These are phyloP conservation scores for Sitta carolinensis DNA, from an alignment of 2,797 vertebrate species.

Conservation along the genomic window DNA sequence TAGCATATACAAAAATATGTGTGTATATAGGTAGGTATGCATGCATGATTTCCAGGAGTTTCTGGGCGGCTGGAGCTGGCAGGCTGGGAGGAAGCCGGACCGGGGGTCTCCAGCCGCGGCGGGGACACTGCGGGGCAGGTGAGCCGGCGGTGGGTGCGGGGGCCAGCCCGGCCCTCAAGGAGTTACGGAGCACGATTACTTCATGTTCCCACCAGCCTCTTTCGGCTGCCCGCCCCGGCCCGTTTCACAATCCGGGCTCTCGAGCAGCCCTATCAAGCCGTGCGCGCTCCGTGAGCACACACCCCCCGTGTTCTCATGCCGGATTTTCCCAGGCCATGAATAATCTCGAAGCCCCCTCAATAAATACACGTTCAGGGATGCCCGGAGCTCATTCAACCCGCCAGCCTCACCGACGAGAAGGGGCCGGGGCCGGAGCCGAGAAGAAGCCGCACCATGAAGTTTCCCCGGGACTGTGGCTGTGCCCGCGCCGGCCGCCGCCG, in stretches of 20 bases:
- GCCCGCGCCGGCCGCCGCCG: not conserved
- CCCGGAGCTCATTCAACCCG: constrained; percentile 67
- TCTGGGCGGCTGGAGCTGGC: not conserved
- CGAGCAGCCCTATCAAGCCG: not conserved
- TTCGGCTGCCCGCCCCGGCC: not conserved
- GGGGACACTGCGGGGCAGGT: not conserved
- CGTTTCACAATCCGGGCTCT: constrained; percentile 30
- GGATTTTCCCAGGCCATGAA: constrained; percentile 77
- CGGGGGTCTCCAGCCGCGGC: not conserved
- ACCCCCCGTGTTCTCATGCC: constrained; percentile 59
- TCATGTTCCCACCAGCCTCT: not conserved
- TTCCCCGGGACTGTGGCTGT: not conserved
- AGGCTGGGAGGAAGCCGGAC: not conserved
- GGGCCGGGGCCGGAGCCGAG: not conserved
- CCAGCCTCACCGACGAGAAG: constrained; percentile 25
- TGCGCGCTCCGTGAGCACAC: not conserved
- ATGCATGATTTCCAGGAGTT: rapidly evolving
- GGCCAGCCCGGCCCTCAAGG: not conserved
- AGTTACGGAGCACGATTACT: constrained; percentile 22
- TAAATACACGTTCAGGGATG: constrained; percentile 78
- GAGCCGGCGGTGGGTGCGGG: not conserved
- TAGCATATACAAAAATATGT: rapidly evolving
- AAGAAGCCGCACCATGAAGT: not conserved
- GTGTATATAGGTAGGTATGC: rapidly evolving
- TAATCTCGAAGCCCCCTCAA: constrained; percentile 69